Base-by-base conservation (phyloP, 2,113 vertebrate genomes). In the Pandion haliaetus region DNA sequence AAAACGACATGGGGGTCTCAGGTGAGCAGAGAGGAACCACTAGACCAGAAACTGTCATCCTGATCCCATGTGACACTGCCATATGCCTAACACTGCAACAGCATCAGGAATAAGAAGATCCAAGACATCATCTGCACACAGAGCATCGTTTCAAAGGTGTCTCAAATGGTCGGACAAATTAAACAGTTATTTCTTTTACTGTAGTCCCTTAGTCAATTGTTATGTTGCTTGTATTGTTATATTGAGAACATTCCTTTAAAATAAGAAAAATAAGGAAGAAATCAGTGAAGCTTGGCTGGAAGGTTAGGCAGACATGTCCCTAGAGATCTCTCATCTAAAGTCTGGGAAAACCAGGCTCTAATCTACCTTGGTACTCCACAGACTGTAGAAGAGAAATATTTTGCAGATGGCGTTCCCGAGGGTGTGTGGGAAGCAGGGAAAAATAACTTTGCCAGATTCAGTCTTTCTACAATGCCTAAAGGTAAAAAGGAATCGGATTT, bases 361-460 rank as follows among this genome's bases (percentile, higher is more conserved):
- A 91, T 86, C 76, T 81, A 34, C 85, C 62, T 77, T 17, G 59
- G 20, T 80, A 78, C 67, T 78, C 63, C 45, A 72, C 4, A 73
- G 71, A 34, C 76, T 90, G 55, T 40, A 80, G 85, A 86, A 80
- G 62, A 94, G 88, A 89, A 96, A 45, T 67, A 66, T 36, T 86
- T 70, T 97, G 90, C 94, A 97, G 97, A 77, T 93, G 82, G 72
- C 67, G 76, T 34, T 90, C 90, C 88, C 78, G 44, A 82, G 76
- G 55, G 67, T 31, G 12, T 59, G 67, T 77, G 83, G 86, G 87
- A 94, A 66, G 73, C 61, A 88, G 31, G 29, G 85, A 58, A 95
- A 92, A 85, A 45, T 12, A 81, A 78, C 50, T 89, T 85, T 58
- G 88, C 92, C 54, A 80, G 21, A 42, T 67, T 90, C 62, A 62